These are phyloP conservation scores for Disparrhopalites patrizii DNA, from an alignment of 2,888 invertebrate species.

Conservation along the genomic window DNA sequence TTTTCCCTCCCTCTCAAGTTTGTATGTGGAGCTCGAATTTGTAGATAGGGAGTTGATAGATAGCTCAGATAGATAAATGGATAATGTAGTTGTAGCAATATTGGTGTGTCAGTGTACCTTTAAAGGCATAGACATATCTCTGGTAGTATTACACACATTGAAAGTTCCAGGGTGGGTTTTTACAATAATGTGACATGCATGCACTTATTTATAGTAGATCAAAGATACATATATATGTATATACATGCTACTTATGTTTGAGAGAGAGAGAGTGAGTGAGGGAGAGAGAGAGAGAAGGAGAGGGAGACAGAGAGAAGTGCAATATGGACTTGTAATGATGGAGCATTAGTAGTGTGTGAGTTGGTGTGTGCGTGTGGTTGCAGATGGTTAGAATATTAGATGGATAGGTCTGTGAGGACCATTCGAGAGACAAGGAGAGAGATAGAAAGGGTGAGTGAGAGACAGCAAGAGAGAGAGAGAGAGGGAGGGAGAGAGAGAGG, in stretches of 20 bases:
- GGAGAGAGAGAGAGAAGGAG: background rate
- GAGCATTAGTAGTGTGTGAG: constrained; percentile 1
- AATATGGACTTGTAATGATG: constrained; percentile 7
- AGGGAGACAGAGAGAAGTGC: background rate
- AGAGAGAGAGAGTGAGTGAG: background rate
- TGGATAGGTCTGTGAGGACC: constrained; percentile 1
- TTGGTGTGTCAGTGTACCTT: no score
- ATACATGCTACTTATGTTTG: no score
- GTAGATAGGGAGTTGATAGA: constrained; percentile 24
- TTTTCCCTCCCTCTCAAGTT: background rate
- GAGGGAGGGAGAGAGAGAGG: background rate
- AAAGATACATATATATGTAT: background rate
- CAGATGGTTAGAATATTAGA: constrained; percentile 19
- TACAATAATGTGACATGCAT: no score
- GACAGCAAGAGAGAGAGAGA: background rate
- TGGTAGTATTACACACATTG: background rate
- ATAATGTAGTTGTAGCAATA: constrained; percentile 19
- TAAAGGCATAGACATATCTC: background rate
- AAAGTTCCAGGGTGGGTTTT: no score
- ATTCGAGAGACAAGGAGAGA: background rate
- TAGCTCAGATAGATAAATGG: constrained; percentile 23
- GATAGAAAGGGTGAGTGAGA: background rate
- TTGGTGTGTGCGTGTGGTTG: constrained; percentile 18
- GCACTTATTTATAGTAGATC: background rate
- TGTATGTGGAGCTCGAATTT: constrained; percentile 1